A percentile compares a stretch with the other conserved stretches of the same genome.
phyloP scores from a whole-genome alignment of 2,113 vertebrate species.

The Oreochromis aureus region DNA sequence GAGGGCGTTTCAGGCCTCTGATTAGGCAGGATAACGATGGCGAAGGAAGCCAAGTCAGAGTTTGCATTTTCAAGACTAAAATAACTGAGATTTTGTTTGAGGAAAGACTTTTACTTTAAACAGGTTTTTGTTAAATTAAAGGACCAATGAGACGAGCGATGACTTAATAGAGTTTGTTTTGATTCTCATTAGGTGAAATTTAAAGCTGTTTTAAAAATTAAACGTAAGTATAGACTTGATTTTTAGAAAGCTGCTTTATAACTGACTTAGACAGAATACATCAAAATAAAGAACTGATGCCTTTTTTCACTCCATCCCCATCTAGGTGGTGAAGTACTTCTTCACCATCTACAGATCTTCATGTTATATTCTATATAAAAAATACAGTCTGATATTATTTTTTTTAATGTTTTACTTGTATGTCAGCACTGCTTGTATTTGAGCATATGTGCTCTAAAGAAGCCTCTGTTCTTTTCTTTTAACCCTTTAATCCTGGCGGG shows the following conservation, averaged over 20 bases:
- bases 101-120: not conserved
- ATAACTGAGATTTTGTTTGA: not conserved
- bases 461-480: not conserved
- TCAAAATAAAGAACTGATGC: not conserved
- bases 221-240: not conserved
- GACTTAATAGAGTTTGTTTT: not conserved
- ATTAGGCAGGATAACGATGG: not conserved
- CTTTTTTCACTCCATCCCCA: not conserved
- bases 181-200: not conserved
- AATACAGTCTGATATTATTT: not conserved
- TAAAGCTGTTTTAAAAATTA: not conserved
- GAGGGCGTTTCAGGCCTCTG: not conserved
- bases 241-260: not conserved
- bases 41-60: not conserved
- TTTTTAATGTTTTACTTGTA: not conserved
- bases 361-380: not conserved
- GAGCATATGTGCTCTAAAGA: not conserved
- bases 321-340: not conserved
- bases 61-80: not conserved
- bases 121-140: rapidly evolving
- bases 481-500: conserved; percentile 40
- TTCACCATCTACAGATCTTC: not conserved
- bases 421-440: not conserved
- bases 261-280: not conserved
- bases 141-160: not conserved